A percentile compares a stretch with the other conserved stretches of the same genome.
Conservation (phyloP, 2,113 vertebrate species). For the Caracal caracal region DNA sequence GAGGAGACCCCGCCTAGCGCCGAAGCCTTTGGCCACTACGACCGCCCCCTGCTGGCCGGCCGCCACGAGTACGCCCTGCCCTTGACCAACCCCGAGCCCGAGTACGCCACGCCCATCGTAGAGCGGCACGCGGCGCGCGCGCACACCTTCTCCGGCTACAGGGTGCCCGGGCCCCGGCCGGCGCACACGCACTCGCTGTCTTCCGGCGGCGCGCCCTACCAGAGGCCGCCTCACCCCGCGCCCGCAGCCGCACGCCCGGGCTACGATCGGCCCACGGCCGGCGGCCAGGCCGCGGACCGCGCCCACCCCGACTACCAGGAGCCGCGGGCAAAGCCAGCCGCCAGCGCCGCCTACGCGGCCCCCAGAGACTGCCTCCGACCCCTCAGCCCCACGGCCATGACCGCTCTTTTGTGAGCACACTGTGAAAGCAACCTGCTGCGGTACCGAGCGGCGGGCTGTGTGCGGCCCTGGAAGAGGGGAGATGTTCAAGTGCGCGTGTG, state of each 20-base stretch:
- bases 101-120: conserved; percentile 93
- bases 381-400: conserved; percentile 82
- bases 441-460: conserved; percentile 28
- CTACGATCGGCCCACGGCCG: conserved; percentile 88
- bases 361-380: conserved; percentile 88
- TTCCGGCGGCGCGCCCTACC: conserved; percentile 81
- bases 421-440: conserved; percentile 54
- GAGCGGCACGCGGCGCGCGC: conserved; percentile 86
- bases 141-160: conserved; percentile 85
- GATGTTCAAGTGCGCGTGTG: not conserved
- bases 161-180: conserved; percentile 76
- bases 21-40: conserved; percentile 85
- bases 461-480: conserved; percentile 69
- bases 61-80: conserved; percentile 91
- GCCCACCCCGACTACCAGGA: conserved; percentile 81
- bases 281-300: conserved; percentile 57
- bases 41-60: conserved; percentile 83
- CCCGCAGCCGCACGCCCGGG: conserved; percentile 57
- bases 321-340: conserved; percentile 69
- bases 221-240: conserved; percentile 84
- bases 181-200: conserved; percentile 85
- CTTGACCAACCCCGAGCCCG: conserved; percentile 87
- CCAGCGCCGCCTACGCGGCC: conserved; percentile 84
- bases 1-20: conserved; percentile 54
- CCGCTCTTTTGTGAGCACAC: conserved; percentile 73